These are phyloP conservation scores for Tringa solitaria DNA, from an alignment of 2,113 vertebrate genomes.

Conservation along the genomic window DNA sequence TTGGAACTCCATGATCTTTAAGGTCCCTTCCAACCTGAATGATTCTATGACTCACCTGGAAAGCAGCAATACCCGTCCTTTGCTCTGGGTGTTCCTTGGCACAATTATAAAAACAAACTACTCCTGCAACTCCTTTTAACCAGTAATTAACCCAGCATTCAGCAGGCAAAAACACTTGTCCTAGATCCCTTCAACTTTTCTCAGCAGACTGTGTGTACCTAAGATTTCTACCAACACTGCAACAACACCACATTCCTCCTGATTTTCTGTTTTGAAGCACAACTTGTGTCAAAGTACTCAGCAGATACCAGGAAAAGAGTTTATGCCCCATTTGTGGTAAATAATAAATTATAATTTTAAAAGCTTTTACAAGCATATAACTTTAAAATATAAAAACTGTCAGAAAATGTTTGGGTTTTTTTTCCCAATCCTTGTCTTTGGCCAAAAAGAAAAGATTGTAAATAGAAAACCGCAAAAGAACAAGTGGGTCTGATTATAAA, in stretches of 20 bases:
- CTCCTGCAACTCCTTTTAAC: neutral
- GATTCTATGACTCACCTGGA: neutral
- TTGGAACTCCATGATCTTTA: too few species aligned
- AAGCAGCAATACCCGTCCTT: constrained; percentile 1
- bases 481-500: neutral
- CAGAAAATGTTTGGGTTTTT: neutral
- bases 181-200: neutral
- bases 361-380: neutral
- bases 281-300: neutral
- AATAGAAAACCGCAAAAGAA: neutral
- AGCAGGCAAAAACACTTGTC: neutral
- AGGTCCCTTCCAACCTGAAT: too few species aligned
- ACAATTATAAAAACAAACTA: neutral
- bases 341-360: neutral
- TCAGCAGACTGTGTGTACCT: neutral
- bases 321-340: neutral
- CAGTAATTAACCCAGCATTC: neutral
- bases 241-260: neutral
- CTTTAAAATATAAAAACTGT: neutral
- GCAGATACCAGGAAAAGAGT: neutral
- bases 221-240: neutral
- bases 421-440: neutral
- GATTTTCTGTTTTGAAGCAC: neutral
- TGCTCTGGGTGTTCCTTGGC: neutral
- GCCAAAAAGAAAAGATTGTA: neutral